phyloP scores from a whole-genome alignment of 2,113 vertebrate species.

The Indri indri region DNA sequence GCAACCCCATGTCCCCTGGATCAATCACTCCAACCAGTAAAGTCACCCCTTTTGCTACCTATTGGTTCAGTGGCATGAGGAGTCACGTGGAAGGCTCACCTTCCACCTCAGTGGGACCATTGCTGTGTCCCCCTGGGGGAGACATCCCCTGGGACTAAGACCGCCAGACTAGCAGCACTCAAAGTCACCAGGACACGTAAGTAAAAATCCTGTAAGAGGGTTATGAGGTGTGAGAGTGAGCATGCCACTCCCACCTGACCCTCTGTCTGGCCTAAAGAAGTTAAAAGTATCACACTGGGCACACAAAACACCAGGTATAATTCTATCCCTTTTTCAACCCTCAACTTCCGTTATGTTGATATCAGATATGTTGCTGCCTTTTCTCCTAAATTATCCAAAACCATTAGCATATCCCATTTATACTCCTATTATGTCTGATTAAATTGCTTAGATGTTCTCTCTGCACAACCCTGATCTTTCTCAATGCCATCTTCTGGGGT shows the following conservation, averaged over 20 bases:
- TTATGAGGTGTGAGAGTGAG: background rate
- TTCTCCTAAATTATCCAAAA: background rate
- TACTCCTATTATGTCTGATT: background rate
- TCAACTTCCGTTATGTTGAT: background rate
- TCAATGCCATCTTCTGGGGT: background rate
- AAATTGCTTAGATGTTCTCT: background rate
- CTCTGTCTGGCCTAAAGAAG: background rate
- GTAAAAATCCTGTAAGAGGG: background rate
- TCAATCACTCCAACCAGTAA: too few relatives aligned
- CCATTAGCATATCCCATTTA: rapidly evolving
- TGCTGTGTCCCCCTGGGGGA: background rate
- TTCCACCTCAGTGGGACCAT: background rate
- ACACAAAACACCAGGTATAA: rapidly evolving
- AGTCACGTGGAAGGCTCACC: background rate
- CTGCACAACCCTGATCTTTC: background rate
- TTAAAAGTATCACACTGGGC: background rate
- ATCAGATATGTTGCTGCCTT: background rate
- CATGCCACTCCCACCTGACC: too few relatives aligned
- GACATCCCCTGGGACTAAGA: background rate
- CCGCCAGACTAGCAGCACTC: background rate
- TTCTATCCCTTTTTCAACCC: background rate
- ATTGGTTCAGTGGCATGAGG: background rate
- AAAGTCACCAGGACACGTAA: too few relatives aligned
- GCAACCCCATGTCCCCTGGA: background rate
- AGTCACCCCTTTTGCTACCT: background rate